Evolutionary conservation across 1,140 invertebrate species (phyloP).

Genomic region (Nomia melanderi): DNA sequence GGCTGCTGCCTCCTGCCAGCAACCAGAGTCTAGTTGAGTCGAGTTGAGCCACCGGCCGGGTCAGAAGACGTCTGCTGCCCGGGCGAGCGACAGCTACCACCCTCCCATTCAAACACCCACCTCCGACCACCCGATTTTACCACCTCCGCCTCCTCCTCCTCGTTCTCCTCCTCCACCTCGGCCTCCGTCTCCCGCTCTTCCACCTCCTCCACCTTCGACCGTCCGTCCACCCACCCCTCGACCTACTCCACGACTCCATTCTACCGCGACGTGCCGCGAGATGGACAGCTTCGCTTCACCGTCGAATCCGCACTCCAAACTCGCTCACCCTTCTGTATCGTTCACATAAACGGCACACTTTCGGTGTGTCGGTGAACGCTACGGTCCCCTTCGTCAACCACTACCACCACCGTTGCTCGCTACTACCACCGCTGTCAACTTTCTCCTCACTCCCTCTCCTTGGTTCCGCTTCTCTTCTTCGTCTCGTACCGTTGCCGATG

Average conservation of each 20-base stretch:
- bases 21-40: conserved; percentile 75
- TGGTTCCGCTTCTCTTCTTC: background rate
- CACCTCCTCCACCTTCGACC: conserved; percentile 62
- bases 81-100: conserved; percentile 80
- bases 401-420: conserved; percentile 37
- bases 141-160: conserved; percentile 59
- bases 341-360: conserved; percentile 37
- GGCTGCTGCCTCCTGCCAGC: conserved; percentile 65
- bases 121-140: conserved; percentile 62
- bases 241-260: conserved; percentile 72
- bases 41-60: conserved; percentile 79
- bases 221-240: conserved; percentile 58
- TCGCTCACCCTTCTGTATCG: conserved; percentile 46
- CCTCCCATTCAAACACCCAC: conserved; percentile 66
- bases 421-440: conserved; percentile 41
- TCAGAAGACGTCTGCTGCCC: conserved; percentile 81
- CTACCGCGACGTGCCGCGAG: conserved; percentile 74
- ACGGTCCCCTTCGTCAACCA: conserved; percentile 55
- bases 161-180: conserved; percentile 54
- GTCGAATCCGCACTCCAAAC: conserved; percentile 63
- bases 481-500: background rate
- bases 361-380: conserved; percentile 53
- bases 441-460: conserved; percentile 19
- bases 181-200: conserved; percentile 22
- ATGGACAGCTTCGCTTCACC: conserved; percentile 72